Evolutionary conservation across 1,140 invertebrate species (phyloP).

Genomic region (Hyles vespertilio): DNA sequence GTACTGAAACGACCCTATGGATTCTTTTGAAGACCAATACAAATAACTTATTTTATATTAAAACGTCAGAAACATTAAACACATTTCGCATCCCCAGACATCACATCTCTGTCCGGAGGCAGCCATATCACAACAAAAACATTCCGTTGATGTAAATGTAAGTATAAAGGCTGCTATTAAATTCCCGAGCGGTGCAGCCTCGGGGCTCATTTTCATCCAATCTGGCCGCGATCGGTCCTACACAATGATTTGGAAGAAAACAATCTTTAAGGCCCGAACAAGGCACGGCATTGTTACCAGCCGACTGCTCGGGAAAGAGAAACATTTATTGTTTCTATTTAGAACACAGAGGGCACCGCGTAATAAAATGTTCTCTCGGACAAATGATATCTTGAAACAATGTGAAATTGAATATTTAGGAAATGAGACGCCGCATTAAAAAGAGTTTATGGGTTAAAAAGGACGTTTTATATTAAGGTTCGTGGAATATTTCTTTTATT

Average conservation of each 20-base stretch:
- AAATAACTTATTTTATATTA: too few relatives aligned
- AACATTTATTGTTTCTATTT: conserved; percentile 27
- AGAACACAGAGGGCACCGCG: conserved; percentile 7
- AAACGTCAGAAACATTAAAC: too few relatives aligned
- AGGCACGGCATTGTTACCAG: conserved; percentile 25
- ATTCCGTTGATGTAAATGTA: background rate
- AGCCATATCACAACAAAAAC: background rate
- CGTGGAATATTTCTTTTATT: too few relatives aligned
- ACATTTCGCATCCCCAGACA: too few relatives aligned
- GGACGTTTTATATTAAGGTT: too few relatives aligned
- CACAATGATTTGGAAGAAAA: conserved; percentile 42
- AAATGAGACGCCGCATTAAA: background rate
- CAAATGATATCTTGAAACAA: conserved; percentile 2
- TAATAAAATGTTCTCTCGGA: conserved; percentile 17
- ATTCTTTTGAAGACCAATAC: too few relatives aligned
- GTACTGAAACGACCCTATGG: too few relatives aligned
- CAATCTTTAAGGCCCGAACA: conserved; percentile 32
- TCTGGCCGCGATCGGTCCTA: conserved; percentile 24
- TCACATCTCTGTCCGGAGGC: too few relatives aligned
- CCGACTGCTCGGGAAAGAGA: conserved; percentile 13
- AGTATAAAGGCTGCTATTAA: background rate
- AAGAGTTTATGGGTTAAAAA: too few relatives aligned
- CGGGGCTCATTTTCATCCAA: conserved; percentile 32
- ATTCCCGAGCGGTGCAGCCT: conserved; percentile 6
- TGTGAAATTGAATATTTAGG: background rate